Evolutionary conservation across 2,888 invertebrate genomes (phyloP), one percentile per base, ranked within the genome.

Genomic region (Pherbina coryleti): DNA sequence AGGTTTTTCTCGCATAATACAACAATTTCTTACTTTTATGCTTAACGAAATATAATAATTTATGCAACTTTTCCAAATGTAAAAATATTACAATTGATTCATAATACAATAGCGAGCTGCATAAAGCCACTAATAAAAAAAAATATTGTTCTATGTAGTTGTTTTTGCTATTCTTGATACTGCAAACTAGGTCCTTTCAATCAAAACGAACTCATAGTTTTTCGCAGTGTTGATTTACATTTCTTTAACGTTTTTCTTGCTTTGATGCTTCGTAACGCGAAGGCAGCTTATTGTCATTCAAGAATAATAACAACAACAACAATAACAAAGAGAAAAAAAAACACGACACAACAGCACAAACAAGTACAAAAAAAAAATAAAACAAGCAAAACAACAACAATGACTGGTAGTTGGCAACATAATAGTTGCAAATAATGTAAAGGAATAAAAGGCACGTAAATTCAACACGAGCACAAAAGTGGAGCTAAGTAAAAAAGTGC

Each of bases 201-300:
- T 80, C 81, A 80, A 69, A 77, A 77, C 70, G 67, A 77, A 55
- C n/a, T 25, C 51, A 44, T 51, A 44, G 7, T 51, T 28, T 73
- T 44, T 73, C 9, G n/a, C 17, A 19, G 19, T 57, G n/a, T 60
- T 60, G 60, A 51, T 62, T 62, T 60, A 55, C 25, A 55, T 71
- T 73, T n/a, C 60, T 73, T 37, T 19, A 14, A 19, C 62, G 25
- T 62, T 73, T 73, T 73, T 28, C 14, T 31, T 31, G n/a, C 14
- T 55, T 28, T 55, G 25, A 44, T 28, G 28, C 53, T 19, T 51
- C 19, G 28, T 19, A n/a, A 25, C 8, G 7, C 2, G 17, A 11
- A 70, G 17, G 5, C 69, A 49, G 75, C 76, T 78, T 80, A 77
- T 80, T 80, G 80, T 80, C 76, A 78, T 70, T 73, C 74, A 76